Evolutionary conservation across 2,113 vertebrate species (phyloP).

Genomic region (Ictalurus furcatus): DNA sequence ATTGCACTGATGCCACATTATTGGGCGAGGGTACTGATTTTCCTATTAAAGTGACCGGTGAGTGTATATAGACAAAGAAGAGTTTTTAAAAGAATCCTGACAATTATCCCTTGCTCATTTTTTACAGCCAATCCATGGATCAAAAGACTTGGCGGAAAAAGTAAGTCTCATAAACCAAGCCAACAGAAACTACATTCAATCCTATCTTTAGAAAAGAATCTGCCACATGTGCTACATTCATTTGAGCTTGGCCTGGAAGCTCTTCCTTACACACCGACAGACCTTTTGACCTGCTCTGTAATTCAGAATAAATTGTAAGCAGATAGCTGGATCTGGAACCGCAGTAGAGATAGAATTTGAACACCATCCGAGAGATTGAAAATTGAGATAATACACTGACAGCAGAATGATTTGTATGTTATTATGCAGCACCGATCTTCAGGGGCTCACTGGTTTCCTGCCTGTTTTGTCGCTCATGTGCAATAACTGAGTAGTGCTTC

Average conservation of each 20-base stretch:
- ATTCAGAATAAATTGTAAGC: constrained; percentile 36
- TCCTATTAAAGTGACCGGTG: background rate
- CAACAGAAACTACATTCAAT: constrained; percentile 17
- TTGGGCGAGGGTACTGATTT: background rate
- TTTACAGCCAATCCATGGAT: constrained; percentile 66
- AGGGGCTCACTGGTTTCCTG: constrained; percentile 63
- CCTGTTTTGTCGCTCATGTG: constrained; percentile 71
- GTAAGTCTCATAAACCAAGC: constrained; percentile 58
- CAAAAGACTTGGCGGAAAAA: constrained; percentile 69
- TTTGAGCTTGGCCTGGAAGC: background rate
- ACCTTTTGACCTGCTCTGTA: background rate
- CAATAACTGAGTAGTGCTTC: constrained; percentile 63
- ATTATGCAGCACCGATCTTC: constrained; percentile 51
- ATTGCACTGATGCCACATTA: background rate
- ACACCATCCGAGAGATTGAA: constrained; percentile 37
- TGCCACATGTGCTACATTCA: constrained; percentile 26
- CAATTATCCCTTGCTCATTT: background rate
- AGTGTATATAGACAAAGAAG: background rate
- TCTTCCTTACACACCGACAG: background rate
- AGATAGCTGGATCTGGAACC: constrained; percentile 20
- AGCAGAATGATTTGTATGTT: constrained; percentile 41
- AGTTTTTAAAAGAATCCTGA: background rate
- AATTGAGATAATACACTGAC: constrained; percentile 47
- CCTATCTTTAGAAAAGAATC: constrained; percentile 18
- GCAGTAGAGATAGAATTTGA: constrained; percentile 18